Evolutionary conservation across 2,797 vertebrate genomes (phyloP).

Genomic region (Oophaga sylvatica): DNA sequence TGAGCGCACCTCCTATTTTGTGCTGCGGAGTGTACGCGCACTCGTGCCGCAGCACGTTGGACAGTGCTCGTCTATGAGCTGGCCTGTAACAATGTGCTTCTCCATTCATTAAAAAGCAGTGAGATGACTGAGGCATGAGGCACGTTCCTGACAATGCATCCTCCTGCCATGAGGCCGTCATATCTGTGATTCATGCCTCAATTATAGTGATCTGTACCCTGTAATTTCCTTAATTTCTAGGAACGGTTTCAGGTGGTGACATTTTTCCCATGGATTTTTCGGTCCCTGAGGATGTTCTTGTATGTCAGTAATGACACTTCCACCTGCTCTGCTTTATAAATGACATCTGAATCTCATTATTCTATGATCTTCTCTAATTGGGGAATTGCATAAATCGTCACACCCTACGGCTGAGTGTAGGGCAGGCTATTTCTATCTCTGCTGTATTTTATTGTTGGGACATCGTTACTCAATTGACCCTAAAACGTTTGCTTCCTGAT

Average conservation of each 20-base stretch:
- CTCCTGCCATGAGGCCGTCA: neutral
- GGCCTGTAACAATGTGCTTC: neutral
- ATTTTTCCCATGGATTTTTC: neutral
- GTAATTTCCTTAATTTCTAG: neutral
- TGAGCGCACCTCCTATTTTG: neutral
- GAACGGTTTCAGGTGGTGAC: neutral
- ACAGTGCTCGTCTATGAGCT: neutral
- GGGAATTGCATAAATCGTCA: neutral
- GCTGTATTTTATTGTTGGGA: neutral
- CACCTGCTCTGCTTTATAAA: neutral
- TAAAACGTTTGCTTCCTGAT: neutral
- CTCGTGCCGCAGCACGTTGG: neutral
- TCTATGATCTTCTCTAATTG: neutral
- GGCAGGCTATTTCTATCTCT: neutral
- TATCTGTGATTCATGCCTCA: neutral
- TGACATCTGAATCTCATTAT: neutral
- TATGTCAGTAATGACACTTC: neutral
- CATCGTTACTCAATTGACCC: neutral
- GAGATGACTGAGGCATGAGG: neutral
- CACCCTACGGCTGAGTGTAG: neutral
- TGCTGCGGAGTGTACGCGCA: neutral
- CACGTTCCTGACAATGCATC: neutral
- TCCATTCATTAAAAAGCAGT: slow-evolving; percentile 1
- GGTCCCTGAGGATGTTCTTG: neutral
- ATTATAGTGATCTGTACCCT: neutral